Evolutionary conservation across 2,113 vertebrate species (phyloP).

Genomic region (Sinocyclocheilus anshuiensis): DNA sequence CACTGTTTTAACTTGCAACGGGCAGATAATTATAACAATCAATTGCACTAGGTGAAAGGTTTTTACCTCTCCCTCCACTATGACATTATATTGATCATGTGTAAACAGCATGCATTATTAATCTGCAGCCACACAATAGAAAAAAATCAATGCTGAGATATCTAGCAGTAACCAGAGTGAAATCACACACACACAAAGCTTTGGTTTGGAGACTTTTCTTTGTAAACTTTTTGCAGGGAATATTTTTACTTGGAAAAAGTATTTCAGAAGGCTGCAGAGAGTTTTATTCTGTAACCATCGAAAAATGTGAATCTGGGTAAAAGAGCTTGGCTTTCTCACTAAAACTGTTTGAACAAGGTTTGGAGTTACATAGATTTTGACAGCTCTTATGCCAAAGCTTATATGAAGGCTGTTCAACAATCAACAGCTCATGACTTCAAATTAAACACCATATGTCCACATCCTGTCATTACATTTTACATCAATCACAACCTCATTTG

Average conservation of each 20-base stretch:
- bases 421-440: constrained; percentile 32
- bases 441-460: constrained; percentile 40
- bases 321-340: constrained; percentile 38
- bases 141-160: not conserved
- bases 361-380: constrained; percentile 56
- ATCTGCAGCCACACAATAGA: constrained; percentile 16
- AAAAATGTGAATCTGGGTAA: not conserved
- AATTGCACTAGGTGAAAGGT: constrained; percentile 1
- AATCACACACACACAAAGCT: not conserved
- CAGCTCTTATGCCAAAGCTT: constrained; percentile 32
- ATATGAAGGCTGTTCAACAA: constrained; percentile 33
- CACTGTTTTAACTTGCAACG: constrained; percentile 15
- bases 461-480: constrained; percentile 21
- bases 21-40: constrained; percentile 19
- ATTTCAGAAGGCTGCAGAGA: not conserved
- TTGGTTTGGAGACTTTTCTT: not conserved
- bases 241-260: not conserved
- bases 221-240: not conserved
- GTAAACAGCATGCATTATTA: constrained; percentile 41
- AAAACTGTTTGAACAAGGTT: constrained; percentile 36
- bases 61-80: constrained; percentile 18
- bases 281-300: not conserved
- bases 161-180: not conserved
- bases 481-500: constrained; percentile 13
- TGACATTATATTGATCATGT: constrained; percentile 42